These are phyloP conservation scores for Rhabdophis nuchalis DNA, from an alignment of 2,797 vertebrate genomes.

Conservation along the genomic window DNA sequence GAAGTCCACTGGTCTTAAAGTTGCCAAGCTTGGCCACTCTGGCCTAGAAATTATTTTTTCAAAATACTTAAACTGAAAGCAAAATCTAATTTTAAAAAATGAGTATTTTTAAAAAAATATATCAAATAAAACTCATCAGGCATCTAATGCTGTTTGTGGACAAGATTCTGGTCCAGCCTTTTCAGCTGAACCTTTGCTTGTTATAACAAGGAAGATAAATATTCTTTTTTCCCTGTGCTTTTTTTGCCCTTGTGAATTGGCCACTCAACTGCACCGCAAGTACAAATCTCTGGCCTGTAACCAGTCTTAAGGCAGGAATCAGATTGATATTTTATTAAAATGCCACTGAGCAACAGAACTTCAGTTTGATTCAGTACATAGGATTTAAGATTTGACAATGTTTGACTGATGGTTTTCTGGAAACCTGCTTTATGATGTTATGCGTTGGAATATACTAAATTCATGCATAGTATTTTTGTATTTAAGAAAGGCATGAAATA, in stretches of 20 bases:
- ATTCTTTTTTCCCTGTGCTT: too few species aligned
- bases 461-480: not conserved
- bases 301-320: not conserved
- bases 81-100: conserved; percentile 8
- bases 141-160: not conserved
- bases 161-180: not conserved
- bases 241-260: not conserved
- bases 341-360: not conserved
- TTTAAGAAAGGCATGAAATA: not conserved
- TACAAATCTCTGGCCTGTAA: not conserved
- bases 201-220: not conserved
- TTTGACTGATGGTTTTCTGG: not conserved
- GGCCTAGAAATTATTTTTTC: not conserved
- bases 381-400: not conserved
- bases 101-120: not conserved
- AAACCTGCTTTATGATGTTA: not conserved
- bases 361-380: not conserved
- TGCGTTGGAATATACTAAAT: not conserved
- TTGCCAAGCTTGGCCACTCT: not conserved
- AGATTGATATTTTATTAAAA: not conserved
- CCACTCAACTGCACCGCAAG: not conserved
- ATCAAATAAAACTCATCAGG: not conserved
- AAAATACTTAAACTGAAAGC: not conserved
- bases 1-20: not conserved
- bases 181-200: not conserved